These are phyloP conservation scores for Leptodactylus fallax DNA, from an alignment of 2,797 vertebrate genomes.

Conservation along the genomic window DNA sequence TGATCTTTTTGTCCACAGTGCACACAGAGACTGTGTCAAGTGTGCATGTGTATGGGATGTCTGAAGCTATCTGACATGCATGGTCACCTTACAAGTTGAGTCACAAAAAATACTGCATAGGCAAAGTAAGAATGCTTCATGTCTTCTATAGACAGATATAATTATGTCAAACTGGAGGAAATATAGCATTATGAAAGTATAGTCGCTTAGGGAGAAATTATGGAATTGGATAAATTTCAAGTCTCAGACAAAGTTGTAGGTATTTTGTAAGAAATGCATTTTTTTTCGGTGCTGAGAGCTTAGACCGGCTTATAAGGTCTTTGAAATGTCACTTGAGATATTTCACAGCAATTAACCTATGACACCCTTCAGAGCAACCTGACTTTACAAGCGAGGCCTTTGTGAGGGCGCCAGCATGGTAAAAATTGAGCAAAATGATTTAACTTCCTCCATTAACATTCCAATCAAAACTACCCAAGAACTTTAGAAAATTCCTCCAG, in stretches of 20 bases:
- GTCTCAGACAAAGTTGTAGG: background rate
- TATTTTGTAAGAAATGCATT: slow-evolving; percentile 1
- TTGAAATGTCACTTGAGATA: slow-evolving; percentile 25
- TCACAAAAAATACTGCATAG: background rate
- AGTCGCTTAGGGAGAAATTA: background rate
- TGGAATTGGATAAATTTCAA: background rate
- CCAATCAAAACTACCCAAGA: slow-evolving; percentile 1
- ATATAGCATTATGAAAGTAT: background rate
- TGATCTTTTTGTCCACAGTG: no score
- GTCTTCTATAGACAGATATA: background rate
- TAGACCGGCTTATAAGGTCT: slow-evolving; percentile 1
- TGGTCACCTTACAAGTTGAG: background rate
- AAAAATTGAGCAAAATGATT: background rate
- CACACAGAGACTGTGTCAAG: no score
- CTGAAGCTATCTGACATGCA: no score
- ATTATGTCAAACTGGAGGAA: background rate
- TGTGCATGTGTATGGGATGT: no score
- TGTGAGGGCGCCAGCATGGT: background rate
- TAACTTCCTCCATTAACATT: slow-evolving; percentile 8
- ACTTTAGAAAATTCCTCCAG: background rate
- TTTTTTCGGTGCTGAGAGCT: background rate
- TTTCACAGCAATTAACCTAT: slow-evolving; percentile 30
- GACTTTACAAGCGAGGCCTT: slow-evolving; percentile 4
- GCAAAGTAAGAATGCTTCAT: background rate
- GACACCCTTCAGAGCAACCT: slow-evolving; percentile 18